Evolutionary conservation across 2,113 vertebrate genomes (phyloP).

Genomic region (Recurvirostra avosetta): DNA sequence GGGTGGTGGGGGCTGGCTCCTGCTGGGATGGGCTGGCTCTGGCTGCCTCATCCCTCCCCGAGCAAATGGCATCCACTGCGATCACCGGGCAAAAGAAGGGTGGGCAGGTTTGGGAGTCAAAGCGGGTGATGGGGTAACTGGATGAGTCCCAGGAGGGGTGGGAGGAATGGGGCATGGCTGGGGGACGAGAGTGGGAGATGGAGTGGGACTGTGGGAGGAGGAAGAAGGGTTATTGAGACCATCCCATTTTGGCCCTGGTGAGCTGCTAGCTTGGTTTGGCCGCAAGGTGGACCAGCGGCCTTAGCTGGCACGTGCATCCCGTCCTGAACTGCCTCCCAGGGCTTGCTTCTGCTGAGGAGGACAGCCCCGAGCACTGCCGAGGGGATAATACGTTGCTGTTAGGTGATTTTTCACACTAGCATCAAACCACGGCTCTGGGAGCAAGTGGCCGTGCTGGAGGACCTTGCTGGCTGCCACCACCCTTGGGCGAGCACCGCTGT

Average conservation of each 20-base stretch:
- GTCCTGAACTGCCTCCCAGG: background rate
- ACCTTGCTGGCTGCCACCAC: background rate
- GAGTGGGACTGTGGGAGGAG: fast-evolving
- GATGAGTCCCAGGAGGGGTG: background rate
- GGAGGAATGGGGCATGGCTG: background rate
- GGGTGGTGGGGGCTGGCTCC: fast-evolving
- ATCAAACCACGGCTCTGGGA: background rate
- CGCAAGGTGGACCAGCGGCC: background rate
- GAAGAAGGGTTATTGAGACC: background rate
- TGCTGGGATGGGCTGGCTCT: background rate
- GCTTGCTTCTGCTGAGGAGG: background rate
- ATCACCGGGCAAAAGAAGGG: background rate
- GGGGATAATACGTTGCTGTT: background rate
- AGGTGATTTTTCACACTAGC: background rate
- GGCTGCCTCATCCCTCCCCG: background rate
- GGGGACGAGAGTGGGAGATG: fast-evolving
- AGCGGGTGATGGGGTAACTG: background rate
- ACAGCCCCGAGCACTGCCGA: background rate
- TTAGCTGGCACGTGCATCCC: background rate
- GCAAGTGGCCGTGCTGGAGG: background rate
- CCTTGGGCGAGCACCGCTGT: fast-evolving
- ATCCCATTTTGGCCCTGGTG: background rate
- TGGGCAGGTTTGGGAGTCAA: background rate
- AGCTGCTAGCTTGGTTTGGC: background rate
- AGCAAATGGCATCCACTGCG: background rate